Evolutionary conservation across 2,888 invertebrate species (phyloP).

Genomic region (Dimorphilus gyrociliatus): DNA sequence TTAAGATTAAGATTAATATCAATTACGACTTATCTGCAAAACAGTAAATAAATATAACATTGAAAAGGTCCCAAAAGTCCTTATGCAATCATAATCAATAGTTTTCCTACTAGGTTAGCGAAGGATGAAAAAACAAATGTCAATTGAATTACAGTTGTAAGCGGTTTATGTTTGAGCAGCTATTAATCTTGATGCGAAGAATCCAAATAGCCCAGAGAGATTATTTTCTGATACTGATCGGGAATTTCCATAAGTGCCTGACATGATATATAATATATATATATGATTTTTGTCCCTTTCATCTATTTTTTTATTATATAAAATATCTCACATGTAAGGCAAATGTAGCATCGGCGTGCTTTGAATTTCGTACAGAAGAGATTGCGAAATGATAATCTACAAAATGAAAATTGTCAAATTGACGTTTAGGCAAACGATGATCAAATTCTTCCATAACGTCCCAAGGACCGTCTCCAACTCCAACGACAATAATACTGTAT

Average conservation of each 20-base stretch:
- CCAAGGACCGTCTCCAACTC: slow-evolving; percentile 45
- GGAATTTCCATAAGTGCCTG: slow-evolving; percentile 41
- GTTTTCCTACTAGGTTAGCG: too few relatives aligned
- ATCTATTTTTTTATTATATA: too few relatives aligned
- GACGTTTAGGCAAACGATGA: slow-evolving; percentile 38
- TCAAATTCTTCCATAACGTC: slow-evolving; percentile 41
- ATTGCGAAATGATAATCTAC: slow-evolving; percentile 40
- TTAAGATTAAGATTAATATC: too few relatives aligned
- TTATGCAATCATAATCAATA: too few relatives aligned
- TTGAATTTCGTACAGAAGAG: slow-evolving; percentile 15
- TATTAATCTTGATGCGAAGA: slow-evolving; percentile 37
- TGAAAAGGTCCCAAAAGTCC: too few relatives aligned
- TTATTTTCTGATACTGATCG: slow-evolving; percentile 38
- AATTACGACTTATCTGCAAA: too few relatives aligned
- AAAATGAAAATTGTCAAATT: slow-evolving; percentile 44
- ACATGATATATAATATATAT: too few relatives aligned
- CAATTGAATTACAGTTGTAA: too few relatives aligned
- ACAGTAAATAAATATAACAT: too few relatives aligned
- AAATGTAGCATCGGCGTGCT: slow-evolving; percentile 33
- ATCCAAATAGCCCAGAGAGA: slow-evolving; percentile 22
- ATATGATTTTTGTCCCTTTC: too few relatives aligned
- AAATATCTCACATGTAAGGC: too few relatives aligned
- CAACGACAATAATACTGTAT: slow-evolving; percentile 42
- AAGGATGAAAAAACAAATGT: too few relatives aligned
- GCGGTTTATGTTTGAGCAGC: slow-evolving; percentile 38